A percentile compares a stretch with the other conserved stretches of the same genome.
Evolutionary conservation across 2,888 invertebrate species (phyloP).

Genomic region (Drosophila borealis): DNA sequence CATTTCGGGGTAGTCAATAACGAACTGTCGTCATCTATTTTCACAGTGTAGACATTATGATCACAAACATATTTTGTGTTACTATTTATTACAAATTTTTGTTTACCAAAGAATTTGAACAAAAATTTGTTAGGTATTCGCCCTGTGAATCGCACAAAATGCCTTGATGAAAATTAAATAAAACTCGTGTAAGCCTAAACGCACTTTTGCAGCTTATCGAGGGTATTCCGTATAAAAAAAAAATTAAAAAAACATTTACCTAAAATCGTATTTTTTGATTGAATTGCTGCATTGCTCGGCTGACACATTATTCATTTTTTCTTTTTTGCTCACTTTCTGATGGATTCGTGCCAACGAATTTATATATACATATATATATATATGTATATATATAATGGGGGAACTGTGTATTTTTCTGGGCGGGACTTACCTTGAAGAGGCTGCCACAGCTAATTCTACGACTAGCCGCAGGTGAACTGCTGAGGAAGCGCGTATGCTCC

Average conservation of each 20-base stretch:
- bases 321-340: conserved; percentile 52
- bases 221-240: background rate
- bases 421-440: conserved; percentile 89
- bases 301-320: conserved; percentile 49
- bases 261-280: conserved; percentile 53
- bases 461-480: conserved; percentile 93
- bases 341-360: conserved; percentile 57
- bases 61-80: too few relatives aligned
- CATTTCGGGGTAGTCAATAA: too few relatives aligned
- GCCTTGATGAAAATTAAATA: conserved; percentile 4
- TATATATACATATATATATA: conserved; percentile 14
- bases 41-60: too few relatives aligned
- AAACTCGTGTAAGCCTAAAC: conserved; percentile 29
- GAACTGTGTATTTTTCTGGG: conserved; percentile 28
- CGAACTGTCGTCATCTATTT: too few relatives aligned
- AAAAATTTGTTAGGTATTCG: background rate
- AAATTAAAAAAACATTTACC: conserved; percentile 57
- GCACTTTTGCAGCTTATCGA: conserved; percentile 20
- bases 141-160: conserved; percentile 28
- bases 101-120: too few relatives aligned
- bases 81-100: too few relatives aligned
- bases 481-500: conserved; percentile 88
- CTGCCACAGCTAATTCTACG: conserved; percentile 96
- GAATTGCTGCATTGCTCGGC: conserved; percentile 64
- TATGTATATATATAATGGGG: conserved; percentile 8